These are phyloP conservation scores for Adelphocoris suturalis DNA, from an alignment of 2,888 invertebrate species.

Conservation along the genomic window DNA sequence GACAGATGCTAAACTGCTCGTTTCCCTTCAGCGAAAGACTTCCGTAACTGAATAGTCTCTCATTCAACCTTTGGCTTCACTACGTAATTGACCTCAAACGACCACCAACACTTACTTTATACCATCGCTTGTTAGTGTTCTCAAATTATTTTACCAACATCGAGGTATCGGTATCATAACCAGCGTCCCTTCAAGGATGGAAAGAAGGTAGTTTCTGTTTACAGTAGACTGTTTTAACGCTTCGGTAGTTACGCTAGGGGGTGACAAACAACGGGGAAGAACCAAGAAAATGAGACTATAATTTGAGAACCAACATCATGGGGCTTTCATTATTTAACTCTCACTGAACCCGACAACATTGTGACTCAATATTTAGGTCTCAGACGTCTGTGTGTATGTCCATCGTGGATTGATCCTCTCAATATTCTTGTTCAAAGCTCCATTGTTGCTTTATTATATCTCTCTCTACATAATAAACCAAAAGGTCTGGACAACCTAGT, in stretches of 20 bases:
- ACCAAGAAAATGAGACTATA: no score
- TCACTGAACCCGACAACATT: no score
- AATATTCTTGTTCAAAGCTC: no score
- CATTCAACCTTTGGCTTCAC: slow-evolving; percentile 10
- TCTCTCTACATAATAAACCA: no score
- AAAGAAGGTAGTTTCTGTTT: slow-evolving; percentile 10
- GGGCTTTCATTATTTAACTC: no score
- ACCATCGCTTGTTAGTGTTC: slow-evolving; percentile 33
- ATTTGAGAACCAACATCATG: no score
- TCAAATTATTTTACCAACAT: slow-evolving; percentile 14
- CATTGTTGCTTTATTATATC: no score
- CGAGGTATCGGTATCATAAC: not conserved
- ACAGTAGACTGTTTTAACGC: not conserved
- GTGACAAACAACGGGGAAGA: no score
- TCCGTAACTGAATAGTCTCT: slow-evolving; percentile 38
- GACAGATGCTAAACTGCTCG: slow-evolving; percentile 30
- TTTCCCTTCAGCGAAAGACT: slow-evolving; percentile 16
- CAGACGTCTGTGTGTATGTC: no score
- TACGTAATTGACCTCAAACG: slow-evolving; percentile 34
- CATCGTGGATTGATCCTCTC: no score
- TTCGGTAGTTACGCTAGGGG: not conserved
- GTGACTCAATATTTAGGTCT: no score
- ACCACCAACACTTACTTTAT: not conserved
- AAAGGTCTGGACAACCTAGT: no score
- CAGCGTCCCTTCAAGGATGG: not conserved